Percentiles rank a stretch among this genome's conserved stretches.
phyloP scores from a whole-genome alignment of 2,797 vertebrate genomes.

The Rhodeus uyekii region DNA sequence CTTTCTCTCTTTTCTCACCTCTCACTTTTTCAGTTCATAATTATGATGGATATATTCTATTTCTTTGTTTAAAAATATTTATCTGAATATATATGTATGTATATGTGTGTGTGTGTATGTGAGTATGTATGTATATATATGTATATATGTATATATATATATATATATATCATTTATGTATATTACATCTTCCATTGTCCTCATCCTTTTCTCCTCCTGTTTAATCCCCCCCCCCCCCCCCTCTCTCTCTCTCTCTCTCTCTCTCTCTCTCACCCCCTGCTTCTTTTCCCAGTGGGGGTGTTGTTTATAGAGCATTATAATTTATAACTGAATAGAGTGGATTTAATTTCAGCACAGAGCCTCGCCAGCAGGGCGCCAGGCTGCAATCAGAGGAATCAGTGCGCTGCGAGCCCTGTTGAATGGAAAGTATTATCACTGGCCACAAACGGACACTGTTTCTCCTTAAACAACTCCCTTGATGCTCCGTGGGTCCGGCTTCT shows the following conservation, averaged over 20 bases:
- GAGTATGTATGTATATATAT: too few species aligned
- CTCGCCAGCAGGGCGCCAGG: conserved; percentile 92
- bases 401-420: conserved; percentile 89
- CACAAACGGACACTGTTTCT: conserved; percentile 93
- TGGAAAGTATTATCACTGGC: conserved; percentile 93
- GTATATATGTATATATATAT: too few species aligned
- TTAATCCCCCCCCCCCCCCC: too few species aligned
- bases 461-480: conserved; percentile 90
- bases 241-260: too few species aligned
- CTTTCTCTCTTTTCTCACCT: conserved; percentile 4
- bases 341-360: conserved; percentile 92
- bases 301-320: conserved; percentile 97
- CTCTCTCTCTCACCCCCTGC: conserved; percentile 58
- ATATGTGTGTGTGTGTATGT: too few species aligned
- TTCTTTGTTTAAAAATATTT: too few species aligned
- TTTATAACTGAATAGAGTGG: conserved; percentile 96
- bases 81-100: too few species aligned
- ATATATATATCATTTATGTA: neutral
- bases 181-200: neutral
- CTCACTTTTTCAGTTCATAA: conserved; percentile 8
- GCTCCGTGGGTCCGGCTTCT: conserved; percentile 84
- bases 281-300: conserved; percentile 86
- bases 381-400: conserved; percentile 93
- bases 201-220: conserved; percentile 42
- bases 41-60: conserved; percentile 5